A percentile compares a stretch with the other conserved stretches of the same genome.
phyloP scores from a whole-genome alignment of 2,113 vertebrate species.

The Pogonocichla stellata region DNA sequence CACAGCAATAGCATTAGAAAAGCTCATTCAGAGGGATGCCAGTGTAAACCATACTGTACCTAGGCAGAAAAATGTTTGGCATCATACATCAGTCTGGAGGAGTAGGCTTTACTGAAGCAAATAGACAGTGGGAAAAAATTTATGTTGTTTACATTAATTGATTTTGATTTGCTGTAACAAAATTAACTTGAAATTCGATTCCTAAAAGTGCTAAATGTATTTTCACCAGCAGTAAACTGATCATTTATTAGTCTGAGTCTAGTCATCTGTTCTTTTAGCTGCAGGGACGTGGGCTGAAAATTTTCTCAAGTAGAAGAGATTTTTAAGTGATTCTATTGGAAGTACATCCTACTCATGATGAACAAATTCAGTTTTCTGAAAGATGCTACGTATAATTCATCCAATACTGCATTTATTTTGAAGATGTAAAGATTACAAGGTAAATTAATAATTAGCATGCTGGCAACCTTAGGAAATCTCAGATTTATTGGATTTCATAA shows the following conservation, averaged over 20 bases:
- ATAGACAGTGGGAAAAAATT: background rate
- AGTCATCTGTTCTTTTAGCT: constrained; percentile 2
- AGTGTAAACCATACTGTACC: background rate
- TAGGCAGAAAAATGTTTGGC: background rate
- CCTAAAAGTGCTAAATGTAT: background rate
- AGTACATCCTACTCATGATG: background rate
- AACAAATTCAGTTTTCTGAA: background rate
- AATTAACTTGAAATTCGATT: constrained; percentile 14
- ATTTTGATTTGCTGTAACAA: background rate
- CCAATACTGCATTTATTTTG: background rate
- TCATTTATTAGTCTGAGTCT: background rate
- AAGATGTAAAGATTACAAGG: background rate
- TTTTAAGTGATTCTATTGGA: background rate
- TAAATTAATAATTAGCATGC: background rate
- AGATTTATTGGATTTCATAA: background rate
- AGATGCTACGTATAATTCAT: background rate
- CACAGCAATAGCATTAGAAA: background rate
- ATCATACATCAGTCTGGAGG: background rate
- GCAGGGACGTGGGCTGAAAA: background rate
- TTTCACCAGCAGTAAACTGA: background rate
- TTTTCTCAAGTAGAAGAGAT: background rate
- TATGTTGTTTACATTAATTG: background rate
- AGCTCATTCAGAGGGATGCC: background rate
- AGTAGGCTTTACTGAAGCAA: background rate
- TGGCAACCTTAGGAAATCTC: background rate